phyloP scores from a whole-genome alignment of 2,113 vertebrate genomes.

The Calidris pygmaea region DNA sequence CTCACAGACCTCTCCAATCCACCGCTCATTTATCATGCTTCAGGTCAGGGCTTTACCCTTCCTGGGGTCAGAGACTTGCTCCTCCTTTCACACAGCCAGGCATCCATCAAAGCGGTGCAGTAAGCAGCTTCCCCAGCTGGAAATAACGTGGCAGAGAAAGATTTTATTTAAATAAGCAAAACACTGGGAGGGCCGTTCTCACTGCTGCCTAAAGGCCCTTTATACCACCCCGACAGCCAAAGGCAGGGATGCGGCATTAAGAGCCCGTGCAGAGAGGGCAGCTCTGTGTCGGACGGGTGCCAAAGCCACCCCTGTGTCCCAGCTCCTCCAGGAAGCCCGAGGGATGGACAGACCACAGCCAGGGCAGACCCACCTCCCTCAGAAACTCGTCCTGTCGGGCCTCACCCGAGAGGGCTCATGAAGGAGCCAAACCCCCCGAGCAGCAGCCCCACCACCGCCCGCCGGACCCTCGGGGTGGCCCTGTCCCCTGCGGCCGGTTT shows the following conservation, averaged over 20 bases:
- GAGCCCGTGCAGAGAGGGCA: fast-evolving
- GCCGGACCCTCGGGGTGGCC: fast-evolving
- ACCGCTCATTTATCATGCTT: background rate
- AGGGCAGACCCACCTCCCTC: fast-evolving
- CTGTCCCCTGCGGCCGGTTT: fast-evolving
- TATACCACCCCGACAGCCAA: background rate
- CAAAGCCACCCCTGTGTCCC: fast-evolving
- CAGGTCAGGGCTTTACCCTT: background rate
- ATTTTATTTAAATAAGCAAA: background rate
- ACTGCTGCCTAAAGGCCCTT: background rate
- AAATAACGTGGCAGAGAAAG: background rate
- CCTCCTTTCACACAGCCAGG: background rate
- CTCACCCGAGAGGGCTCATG: background rate
- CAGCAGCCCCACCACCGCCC: fast-evolving
- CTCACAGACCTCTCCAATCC: background rate
- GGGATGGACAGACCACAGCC: background rate
- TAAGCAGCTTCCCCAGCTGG: background rate
- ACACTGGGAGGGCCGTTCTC: background rate
- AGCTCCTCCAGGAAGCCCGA: fast-evolving
- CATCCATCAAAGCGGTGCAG: background rate
- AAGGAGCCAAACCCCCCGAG: fast-evolving
- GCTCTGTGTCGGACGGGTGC: fast-evolving
- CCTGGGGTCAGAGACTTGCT: background rate
- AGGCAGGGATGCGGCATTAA: fast-evolving
- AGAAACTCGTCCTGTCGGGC: too few species aligned